Percentiles rank a stretch among this genome's conserved stretches.
phyloP scores from a whole-genome alignment of 2,113 vertebrate species.

The Cathartes aura region DNA sequence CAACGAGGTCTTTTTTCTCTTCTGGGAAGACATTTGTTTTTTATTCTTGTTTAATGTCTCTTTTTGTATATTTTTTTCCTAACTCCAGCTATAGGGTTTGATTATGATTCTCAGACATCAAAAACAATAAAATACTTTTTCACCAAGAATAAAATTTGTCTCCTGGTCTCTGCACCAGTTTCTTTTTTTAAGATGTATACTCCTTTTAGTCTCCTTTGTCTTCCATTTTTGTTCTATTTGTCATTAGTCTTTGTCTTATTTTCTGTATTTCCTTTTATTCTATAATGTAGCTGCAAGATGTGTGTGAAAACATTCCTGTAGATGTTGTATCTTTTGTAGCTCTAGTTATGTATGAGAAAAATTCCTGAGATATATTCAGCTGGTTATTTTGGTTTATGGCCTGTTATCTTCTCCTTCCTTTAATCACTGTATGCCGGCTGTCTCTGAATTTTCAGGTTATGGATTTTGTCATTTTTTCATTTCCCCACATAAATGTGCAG shows the following conservation, averaged over 20 bases:
- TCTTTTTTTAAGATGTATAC: background rate
- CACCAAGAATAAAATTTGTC: background rate
- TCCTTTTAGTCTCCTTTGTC: background rate
- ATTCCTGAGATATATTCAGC: no score
- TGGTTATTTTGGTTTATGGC: background rate
- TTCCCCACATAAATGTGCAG: background rate
- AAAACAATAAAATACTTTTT: background rate
- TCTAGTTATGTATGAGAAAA: background rate
- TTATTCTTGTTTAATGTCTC: background rate
- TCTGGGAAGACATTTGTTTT: background rate
- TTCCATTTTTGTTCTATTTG: background rate
- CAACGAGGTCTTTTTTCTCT: background rate
- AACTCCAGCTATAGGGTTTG: background rate
- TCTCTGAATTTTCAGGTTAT: background rate
- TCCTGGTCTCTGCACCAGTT: background rate
- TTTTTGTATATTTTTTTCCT: background rate
- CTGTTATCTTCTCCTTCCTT: background rate
- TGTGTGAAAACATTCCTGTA: background rate
- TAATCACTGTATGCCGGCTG: background rate
- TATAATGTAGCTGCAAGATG: background rate
- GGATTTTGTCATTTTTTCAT: background rate
- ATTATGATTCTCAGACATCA: background rate
- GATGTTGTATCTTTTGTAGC: background rate
- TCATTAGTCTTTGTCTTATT: background rate
- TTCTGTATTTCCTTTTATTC: background rate